Percentiles rank a stretch among this genome's conserved stretches.
Conservation (phyloP, 2,113 vertebrate species). For the Todiramphus chloris region DNA sequence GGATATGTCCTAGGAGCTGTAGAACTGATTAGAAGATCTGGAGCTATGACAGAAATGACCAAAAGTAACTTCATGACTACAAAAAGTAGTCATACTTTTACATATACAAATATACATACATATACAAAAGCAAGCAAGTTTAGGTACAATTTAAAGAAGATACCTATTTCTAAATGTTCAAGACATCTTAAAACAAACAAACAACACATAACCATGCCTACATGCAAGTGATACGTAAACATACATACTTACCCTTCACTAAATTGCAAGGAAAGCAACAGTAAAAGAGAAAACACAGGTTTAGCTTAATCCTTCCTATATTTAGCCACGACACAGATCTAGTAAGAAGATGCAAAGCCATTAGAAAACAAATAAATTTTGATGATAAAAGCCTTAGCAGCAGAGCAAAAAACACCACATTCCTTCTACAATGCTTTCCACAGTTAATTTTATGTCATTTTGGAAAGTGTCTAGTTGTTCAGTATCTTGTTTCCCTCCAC, state of each 20-base stretch:
- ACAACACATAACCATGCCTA: background rate
- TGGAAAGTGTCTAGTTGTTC: rapidly evolving
- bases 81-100: too few species aligned
- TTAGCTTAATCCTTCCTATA: slow-evolving; percentile 34
- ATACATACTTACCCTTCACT: slow-evolving; percentile 80
- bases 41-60: background rate
- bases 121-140: background rate
- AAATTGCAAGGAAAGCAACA: slow-evolving; percentile 72
- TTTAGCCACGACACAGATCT: background rate
- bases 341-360: background rate
- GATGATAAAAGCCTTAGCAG: background rate
- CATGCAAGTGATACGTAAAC: slow-evolving; percentile 31
- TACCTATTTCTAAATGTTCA: background rate
- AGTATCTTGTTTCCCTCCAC: background rate
- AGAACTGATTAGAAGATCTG: background rate
- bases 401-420: background rate
- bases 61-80: background rate
- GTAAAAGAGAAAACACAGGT: slow-evolving; percentile 64
- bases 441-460: background rate
- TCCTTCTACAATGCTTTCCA: background rate
- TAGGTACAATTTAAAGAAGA: background rate
- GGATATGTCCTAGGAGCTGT: background rate
- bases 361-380: background rate
- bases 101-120: too few species aligned
- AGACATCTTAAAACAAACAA: background rate